These are phyloP conservation scores for Helicoverpa armigera DNA, from an alignment of 1,140 invertebrate species.

Conservation along the genomic window DNA sequence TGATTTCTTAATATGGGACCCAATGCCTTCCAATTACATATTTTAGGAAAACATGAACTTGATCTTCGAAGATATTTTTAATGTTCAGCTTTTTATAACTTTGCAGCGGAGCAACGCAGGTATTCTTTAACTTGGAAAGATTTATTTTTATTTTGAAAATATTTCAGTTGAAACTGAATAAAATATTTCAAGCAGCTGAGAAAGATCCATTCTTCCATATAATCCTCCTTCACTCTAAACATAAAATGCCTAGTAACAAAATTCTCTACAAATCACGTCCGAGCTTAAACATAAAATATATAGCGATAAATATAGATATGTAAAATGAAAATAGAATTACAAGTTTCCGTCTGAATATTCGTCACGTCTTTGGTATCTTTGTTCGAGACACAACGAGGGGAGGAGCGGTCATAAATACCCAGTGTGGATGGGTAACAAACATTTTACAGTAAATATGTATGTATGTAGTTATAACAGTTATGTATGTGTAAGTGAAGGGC, in stretches of 20 bases:
- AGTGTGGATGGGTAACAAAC: conserved; percentile 12
- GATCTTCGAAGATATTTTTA: too few relatives aligned
- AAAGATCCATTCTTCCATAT: too few relatives aligned
- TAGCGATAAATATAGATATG: conserved; percentile 19
- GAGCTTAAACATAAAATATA: not conserved
- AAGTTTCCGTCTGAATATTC: conserved; percentile 22
- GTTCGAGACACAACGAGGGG: conserved; percentile 28
- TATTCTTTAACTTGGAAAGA: too few relatives aligned
- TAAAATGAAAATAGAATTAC: conserved; percentile 24
- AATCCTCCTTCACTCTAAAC: not conserved
- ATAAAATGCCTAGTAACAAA: not conserved
- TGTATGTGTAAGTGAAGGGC: not conserved
- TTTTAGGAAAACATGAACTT: not conserved
- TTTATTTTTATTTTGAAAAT: too few relatives aligned
- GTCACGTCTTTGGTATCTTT: conserved; percentile 40
- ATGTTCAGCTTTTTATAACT: too few relatives aligned
- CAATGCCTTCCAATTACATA: not conserved
- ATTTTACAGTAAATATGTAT: conserved; percentile 7
- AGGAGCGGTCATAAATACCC: conserved; percentile 38
- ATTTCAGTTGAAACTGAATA: too few relatives aligned
- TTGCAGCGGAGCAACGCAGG: too few relatives aligned
- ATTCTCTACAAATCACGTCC: not conserved
- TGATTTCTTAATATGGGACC: not conserved
- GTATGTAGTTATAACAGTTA: conserved; percentile 4
- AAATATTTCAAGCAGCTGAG: too few relatives aligned